phyloP scores from a whole-genome alignment of 2,113 vertebrate genomes.

The Colossoma macropomum region DNA sequence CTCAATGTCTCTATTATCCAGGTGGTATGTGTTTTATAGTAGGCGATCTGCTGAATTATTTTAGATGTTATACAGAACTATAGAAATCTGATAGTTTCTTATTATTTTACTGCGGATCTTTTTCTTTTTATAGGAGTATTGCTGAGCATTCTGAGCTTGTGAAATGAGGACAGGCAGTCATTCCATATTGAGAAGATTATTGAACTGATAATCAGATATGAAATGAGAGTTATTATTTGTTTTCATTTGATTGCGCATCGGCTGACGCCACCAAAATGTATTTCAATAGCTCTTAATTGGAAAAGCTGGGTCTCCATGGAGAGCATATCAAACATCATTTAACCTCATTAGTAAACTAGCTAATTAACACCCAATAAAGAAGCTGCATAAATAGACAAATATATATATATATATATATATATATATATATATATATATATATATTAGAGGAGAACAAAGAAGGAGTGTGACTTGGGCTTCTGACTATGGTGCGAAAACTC shows the following conservation, averaged over 20 bases:
- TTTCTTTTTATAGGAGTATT: not conserved
- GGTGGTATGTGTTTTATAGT: no score
- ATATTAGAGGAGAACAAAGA: conserved; percentile 8
- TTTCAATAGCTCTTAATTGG: conserved; percentile 39
- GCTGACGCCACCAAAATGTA: not conserved
- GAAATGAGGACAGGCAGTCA: not conserved
- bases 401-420: no score
- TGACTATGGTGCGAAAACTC: conserved; percentile 43
- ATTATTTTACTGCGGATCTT: not conserved
- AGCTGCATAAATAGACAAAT: conserved; percentile 33
- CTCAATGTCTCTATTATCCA: no score
- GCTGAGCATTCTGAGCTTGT: not conserved
- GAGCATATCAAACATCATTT: conserved; percentile 36
- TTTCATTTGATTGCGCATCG: not conserved
- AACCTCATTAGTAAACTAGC: conserved; percentile 44
- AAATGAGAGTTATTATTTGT: conserved; percentile 1
- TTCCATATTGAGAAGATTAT: not conserved
- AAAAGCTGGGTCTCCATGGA: conserved; percentile 20
- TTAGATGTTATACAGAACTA: not conserved
- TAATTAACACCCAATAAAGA: conserved; percentile 41
- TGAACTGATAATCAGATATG: conserved; percentile 30
- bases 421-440: no score
- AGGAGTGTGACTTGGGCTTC: conserved; percentile 1
- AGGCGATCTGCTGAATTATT: no score
- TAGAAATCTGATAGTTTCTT: not conserved